Evolutionary conservation across 2,888 invertebrate genomes (phyloP).

Genomic region (Bellardia pandia): DNA sequence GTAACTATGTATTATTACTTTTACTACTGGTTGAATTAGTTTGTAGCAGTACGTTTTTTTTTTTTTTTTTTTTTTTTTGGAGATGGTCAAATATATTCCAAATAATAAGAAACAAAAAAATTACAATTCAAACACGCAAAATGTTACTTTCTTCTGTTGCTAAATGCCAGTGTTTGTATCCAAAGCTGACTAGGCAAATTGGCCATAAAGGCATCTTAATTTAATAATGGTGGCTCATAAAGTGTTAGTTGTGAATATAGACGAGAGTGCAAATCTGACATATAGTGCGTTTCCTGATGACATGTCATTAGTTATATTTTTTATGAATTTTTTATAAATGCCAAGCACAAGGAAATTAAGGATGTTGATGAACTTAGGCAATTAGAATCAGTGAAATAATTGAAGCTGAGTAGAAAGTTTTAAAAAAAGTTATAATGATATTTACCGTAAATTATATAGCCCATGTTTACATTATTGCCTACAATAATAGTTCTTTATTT

Average conservation of each 20-base stretch:
- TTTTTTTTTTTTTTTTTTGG: neutral
- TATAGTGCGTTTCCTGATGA: conserved; percentile 54
- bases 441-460: too few relatives aligned
- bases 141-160: neutral
- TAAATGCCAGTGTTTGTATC: neutral
- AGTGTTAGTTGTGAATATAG: neutral
- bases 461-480: neutral
- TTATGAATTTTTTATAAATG: neutral
- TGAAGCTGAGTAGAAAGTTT: neutral
- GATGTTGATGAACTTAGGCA: neutral
- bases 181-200: neutral
- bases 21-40: conserved; percentile 40
- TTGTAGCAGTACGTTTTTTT: neutral
- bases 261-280: conserved; percentile 17
- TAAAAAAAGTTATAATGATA: neutral
- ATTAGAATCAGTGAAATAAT: neutral
- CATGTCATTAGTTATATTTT: conserved; percentile 28
- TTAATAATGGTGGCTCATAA: conserved; percentile 9
- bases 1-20: conserved; percentile 60
- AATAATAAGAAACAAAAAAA: neutral
- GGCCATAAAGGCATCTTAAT: conserved; percentile 7
- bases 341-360: neutral
- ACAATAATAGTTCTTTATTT: neutral
- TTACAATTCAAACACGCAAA: conserved; percentile 39
- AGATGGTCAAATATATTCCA: neutral